A percentile compares a stretch with the other conserved stretches of the same genome.
These are phyloP conservation scores for Bursaphelenchus okinawaensis DNA, from an alignment of 2,888 invertebrate genomes.

Conservation along the genomic window DNA sequence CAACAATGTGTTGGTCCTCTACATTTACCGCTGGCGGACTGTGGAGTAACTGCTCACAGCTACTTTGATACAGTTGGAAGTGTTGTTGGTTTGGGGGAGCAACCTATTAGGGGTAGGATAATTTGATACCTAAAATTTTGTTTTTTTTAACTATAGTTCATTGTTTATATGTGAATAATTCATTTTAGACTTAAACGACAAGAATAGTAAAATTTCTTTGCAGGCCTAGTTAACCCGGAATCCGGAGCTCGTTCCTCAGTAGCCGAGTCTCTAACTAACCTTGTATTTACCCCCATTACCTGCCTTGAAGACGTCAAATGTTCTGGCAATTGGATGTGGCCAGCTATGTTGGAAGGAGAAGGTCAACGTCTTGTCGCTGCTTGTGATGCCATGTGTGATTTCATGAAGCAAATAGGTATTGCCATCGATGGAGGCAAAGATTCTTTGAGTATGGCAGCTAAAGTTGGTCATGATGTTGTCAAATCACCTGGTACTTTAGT, in stretches of 20 bases:
- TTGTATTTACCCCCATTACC: slow-evolving; percentile 70
- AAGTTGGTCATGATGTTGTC: slow-evolving; percentile 19
- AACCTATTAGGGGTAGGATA: slow-evolving; percentile 59
- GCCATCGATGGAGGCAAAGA: slow-evolving; percentile 96
- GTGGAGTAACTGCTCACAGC: slow-evolving; percentile 77
- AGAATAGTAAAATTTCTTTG: too few relatives aligned
- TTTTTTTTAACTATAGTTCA: too few relatives aligned
- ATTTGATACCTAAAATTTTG: neutral
- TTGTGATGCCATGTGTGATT: slow-evolving; percentile 77
- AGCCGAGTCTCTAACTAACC: slow-evolving; percentile 85
- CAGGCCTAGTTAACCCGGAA: slow-evolving; percentile 72
- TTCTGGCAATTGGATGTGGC: slow-evolving; percentile 99
- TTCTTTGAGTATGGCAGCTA: slow-evolving; percentile 90
- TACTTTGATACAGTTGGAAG: slow-evolving; percentile 73
- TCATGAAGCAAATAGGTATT: slow-evolving; percentile 76
- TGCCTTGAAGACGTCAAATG: slow-evolving; percentile 78
- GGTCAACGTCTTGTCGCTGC: slow-evolving; percentile 81
- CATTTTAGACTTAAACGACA: too few relatives aligned
- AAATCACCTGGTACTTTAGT: slow-evolving; percentile 76
- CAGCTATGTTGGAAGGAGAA: slow-evolving; percentile 86
- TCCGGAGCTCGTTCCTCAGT: slow-evolving; percentile 89
- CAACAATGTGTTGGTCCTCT: slow-evolving; percentile 96
- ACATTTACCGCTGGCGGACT: slow-evolving; percentile 90
- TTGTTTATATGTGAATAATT: too few relatives aligned
- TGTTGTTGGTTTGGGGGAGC: slow-evolving; percentile 91